Evolutionary conservation across 53 echinoderm and acorn worm genomes (phyloP), one percentile per base, ranked within the genome.

Genomic region (Holothuria scabra): DNA sequence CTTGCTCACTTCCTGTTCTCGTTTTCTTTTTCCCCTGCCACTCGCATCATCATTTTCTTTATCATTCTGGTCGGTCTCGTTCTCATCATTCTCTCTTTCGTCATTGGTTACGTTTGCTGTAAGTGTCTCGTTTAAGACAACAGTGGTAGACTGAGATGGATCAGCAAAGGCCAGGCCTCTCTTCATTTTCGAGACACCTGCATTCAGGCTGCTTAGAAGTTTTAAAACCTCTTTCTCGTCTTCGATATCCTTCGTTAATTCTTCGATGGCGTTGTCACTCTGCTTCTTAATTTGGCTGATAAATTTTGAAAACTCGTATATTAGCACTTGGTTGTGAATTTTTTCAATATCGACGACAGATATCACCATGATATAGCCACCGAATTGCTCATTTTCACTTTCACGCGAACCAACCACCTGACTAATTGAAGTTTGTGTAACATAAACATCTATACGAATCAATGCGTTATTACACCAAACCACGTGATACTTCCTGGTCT

Each of bases 261-360:
- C 61, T 60, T 8, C 61, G 11, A 60, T 60, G 5, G 12, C 61
- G 4, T 60, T 9, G 18, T n/a, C 11, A 11, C 18, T 60, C 18
- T 8, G 18, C 22, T n/a, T 25, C 18, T 60, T 60, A 60, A 60
- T 60, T 60, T 60, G 61, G 61, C 18, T 60, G n/a, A 60, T 60
- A 60, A 60, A 60, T 60, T 60, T 60, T 3, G 61, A 60, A 60
- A 60, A 60, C 61, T 60, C 61, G 61, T 60, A 60, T 60, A 60
- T 60, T 9, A 60, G 61, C 61, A 60, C 61, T 60, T 60, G 61
- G 25, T 60, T 25, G 22, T 60, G 61, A 23, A 60, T 25, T 60
- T 60, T 60, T 60, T 60, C 61, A 60, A 60, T 60, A 60, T 60
- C 25, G 61, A 60, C 61, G 12, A 60, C 5, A 60, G 61, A 60